Evolutionary conservation across 2,888 invertebrate genomes (phyloP), one percentile per base, ranked within the genome.

Genomic region (Parochlus steinenii): DNA sequence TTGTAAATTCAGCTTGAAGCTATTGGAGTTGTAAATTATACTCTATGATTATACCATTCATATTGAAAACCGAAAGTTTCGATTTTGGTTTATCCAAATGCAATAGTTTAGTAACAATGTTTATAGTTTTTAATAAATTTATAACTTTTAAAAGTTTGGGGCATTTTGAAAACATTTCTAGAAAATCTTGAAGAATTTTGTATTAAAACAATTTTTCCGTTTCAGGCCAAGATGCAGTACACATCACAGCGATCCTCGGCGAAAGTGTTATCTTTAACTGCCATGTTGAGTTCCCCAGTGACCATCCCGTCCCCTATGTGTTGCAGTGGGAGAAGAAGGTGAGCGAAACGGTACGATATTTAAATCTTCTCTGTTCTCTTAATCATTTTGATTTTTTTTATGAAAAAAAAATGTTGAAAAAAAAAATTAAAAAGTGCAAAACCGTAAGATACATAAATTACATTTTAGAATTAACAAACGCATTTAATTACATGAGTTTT

Each of bases 291-390:
- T 92, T 90, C 67, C 86, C 89, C 61, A 83, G 86, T 64, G 83
- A 87, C 66, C 79, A 85, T 65, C 83, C 87, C 58, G 86, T 89
- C 69, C 87, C 90, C 65, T 90, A 90, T 71, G 89, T 93, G 69
- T 79, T 93, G 64, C 89, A 90, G 73, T 95, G 93, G 93, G 86
- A 87, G 77, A 93, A 92, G 80, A 87, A 90, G 83, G 87, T 87
- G 82, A 80, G 82, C 79, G 81, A 82, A 70, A 79, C 80, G 83
- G 83, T 83, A 83, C 77, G 83, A 75, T 77, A 74, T 69, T 65
- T 55, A 54, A 58, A 61, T 61, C 57, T 58, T 58, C 57, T 59
- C 64, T 62, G 62, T 63, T 65, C 64, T 65, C 58, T 60, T 58
- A 55, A 57, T 54, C 53, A 54, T 29, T 29, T 56, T 53, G n/a